phyloP scores from a whole-genome alignment of 1,140 invertebrate genomes.

The Apolygus lucorum region DNA sequence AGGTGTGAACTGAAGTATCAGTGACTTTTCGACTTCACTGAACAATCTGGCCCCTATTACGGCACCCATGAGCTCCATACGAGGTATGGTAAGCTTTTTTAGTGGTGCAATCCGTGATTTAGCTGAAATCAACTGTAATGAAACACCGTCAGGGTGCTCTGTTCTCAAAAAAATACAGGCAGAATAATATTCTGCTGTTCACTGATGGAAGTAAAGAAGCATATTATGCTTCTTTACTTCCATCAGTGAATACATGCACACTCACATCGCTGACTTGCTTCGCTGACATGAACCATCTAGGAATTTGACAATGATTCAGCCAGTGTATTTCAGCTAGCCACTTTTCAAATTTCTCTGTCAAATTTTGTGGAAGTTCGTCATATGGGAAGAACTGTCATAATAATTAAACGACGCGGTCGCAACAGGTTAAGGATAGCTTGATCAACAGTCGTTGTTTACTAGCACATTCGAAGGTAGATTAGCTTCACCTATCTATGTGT shows the following conservation, averaged over 20 bases:
- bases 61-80: slow-evolving; percentile 38
- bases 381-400: too few relatives aligned
- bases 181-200: too few relatives aligned
- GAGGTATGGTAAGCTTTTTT: slow-evolving; percentile 35
- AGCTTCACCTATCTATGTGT: too few relatives aligned
- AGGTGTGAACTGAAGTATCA: slow-evolving; percentile 25
- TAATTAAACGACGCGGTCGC: too few relatives aligned
- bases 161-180: slow-evolving; percentile 33
- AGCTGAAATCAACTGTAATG: slow-evolving; percentile 21
- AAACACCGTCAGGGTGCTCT: background rate
- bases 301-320: background rate
- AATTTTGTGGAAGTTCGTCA: background rate
- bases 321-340: background rate
- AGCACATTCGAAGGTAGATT: too few relatives aligned
- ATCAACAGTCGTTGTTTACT: too few relatives aligned
- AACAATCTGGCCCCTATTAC: slow-evolving; percentile 35
- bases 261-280: too few relatives aligned
- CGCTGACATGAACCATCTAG: background rate
- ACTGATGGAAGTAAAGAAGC: too few relatives aligned
- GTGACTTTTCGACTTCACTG: slow-evolving; percentile 26
- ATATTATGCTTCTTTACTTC: slow-evolving; percentile 35
- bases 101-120: slow-evolving; percentile 36
- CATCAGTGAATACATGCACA: slow-evolving; percentile 39
- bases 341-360: too few relatives aligned
- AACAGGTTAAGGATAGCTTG: too few relatives aligned